Evolutionary conservation across 2,888 invertebrate species (phyloP).

Genomic region (Euzetes globulus): DNA sequence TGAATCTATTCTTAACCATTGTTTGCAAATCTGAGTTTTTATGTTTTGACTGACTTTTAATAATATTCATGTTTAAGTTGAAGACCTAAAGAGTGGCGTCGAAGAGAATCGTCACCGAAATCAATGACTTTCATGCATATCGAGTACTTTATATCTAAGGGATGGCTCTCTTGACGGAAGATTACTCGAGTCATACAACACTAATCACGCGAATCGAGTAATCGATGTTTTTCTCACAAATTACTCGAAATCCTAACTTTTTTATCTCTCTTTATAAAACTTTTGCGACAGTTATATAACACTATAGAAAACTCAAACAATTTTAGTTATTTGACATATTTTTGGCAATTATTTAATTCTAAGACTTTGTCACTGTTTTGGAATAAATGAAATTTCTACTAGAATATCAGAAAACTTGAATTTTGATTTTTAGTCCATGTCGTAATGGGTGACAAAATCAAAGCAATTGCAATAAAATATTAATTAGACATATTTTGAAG

Average conservation of each 20-base stretch:
- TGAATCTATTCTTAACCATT: background rate
- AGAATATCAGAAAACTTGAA: too few relatives aligned
- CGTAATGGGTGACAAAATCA: too few relatives aligned
- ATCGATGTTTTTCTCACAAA: constrained; percentile 21
- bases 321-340: too few relatives aligned
- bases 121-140: background rate
- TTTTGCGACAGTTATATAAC: background rate
- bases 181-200: constrained; percentile 16
- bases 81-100: too few relatives aligned
- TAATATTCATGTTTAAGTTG: background rate
- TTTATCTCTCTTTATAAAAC: background rate
- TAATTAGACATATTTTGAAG: too few relatives aligned
- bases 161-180: constrained; percentile 21
- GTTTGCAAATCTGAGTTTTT: background rate
- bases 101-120: background rate
- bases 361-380: too few relatives aligned
- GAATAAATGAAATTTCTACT: too few relatives aligned
- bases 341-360: too few relatives aligned
- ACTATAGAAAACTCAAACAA: background rate
- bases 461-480: too few relatives aligned
- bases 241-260: background rate
- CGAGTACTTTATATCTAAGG: background rate
- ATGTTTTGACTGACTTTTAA: background rate
- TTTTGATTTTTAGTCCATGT: too few relatives aligned
- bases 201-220: background rate